phyloP scores from a whole-genome alignment of 2,113 vertebrate species.

The Tilapia sparmanii region DNA sequence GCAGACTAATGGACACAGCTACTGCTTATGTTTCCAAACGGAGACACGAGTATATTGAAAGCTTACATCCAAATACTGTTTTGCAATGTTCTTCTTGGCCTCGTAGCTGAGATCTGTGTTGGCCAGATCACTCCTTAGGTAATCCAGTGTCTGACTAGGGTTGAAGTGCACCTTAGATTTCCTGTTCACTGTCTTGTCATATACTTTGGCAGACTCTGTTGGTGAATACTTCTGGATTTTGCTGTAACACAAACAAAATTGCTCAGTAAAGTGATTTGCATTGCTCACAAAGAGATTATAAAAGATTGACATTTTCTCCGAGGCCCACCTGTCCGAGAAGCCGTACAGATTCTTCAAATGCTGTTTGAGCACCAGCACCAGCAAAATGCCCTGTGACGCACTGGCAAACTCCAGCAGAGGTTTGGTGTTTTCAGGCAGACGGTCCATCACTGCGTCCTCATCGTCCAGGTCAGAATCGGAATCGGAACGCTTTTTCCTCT shows the following conservation, averaged over 20 bases:
- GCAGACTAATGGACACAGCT: background rate
- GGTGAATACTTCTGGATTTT: constrained; percentile 99
- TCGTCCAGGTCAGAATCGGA: constrained; percentile 83
- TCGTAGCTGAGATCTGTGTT: constrained; percentile 83
- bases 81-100: constrained; percentile 90
- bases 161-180: constrained; percentile 92
- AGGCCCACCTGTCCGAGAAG: constrained; percentile 91
- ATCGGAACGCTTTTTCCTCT: constrained; percentile 70
- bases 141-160: constrained; percentile 92
- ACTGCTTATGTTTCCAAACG: background rate
- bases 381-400: constrained; percentile 93
- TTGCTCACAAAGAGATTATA: background rate
- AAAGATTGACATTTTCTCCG: background rate
- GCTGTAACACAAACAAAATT: constrained; percentile 68
- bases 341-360: constrained; percentile 97
- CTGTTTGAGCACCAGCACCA: constrained; percentile 94
- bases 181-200: constrained; percentile 95
- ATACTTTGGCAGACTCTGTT: constrained; percentile 96
- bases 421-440: constrained; percentile 85
- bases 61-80: constrained; percentile 96
- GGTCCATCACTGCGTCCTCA: constrained; percentile 85
- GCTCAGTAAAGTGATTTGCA: background rate
- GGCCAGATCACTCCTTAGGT: constrained; percentile 80
- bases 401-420: constrained; percentile 95
- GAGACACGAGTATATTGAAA: background rate